Percentiles rank a stretch among this genome's conserved stretches.
Conservation (phyloP, 2,888 invertebrate species). For the Eurytoma adleriae region DNA sequence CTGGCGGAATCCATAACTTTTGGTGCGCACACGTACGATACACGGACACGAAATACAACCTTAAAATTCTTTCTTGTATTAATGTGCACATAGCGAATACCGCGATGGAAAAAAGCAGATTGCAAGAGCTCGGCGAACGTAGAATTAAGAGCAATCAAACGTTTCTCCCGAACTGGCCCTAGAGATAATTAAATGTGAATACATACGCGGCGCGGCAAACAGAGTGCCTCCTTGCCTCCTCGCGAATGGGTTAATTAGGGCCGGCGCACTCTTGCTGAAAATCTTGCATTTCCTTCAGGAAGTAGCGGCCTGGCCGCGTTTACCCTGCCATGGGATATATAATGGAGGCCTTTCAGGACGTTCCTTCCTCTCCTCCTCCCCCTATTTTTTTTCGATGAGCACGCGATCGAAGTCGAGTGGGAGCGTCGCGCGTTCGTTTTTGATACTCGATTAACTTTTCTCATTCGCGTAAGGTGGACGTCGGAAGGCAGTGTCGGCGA, state of each 20-base stretch:
- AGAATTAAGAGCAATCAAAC: constrained; percentile 65
- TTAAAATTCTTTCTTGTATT: too few relatives aligned
- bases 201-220: constrained; percentile 55
- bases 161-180: constrained; percentile 57
- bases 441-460: constrained; percentile 46
- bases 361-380: neutral
- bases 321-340: neutral
- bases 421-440: constrained; percentile 16
- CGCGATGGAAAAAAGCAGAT: constrained; percentile 57
- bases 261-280: constrained; percentile 49
- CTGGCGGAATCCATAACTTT: too few relatives aligned
- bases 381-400: constrained; percentile 1
- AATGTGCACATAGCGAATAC: too few relatives aligned
- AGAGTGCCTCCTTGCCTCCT: constrained; percentile 56
- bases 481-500: neutral
- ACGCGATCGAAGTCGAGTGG: constrained; percentile 16
- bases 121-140: constrained; percentile 61
- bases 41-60: too few relatives aligned
- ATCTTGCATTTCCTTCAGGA: constrained; percentile 51
- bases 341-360: constrained; percentile 47
- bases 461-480: constrained; percentile 20
- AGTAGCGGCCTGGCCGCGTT: neutral
- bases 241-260: constrained; percentile 62
- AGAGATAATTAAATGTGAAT: constrained; percentile 65
- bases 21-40: neutral